Evolutionary conservation across 1,140 invertebrate species (phyloP).

Genomic region (Drosophila willistoni): DNA sequence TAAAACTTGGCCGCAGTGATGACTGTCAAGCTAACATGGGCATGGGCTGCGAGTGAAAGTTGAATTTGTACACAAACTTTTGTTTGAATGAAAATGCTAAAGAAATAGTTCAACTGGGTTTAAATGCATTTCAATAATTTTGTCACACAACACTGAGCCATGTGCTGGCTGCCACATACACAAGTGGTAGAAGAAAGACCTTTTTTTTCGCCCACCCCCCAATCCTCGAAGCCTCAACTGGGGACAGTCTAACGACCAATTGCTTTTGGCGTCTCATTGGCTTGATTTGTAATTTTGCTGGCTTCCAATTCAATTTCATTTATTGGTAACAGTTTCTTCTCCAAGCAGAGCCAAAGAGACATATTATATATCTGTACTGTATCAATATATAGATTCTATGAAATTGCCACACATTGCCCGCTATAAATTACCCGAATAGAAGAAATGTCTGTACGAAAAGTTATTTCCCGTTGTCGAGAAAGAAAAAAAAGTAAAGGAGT

Average conservation of each 20-base stretch:
- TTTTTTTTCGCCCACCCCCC: background rate
- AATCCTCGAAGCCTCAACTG: background rate
- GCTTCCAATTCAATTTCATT: conserved; percentile 28
- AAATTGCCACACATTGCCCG: conserved; percentile 24
- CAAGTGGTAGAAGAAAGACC: background rate
- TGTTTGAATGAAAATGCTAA: background rate
- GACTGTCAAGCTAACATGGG: background rate
- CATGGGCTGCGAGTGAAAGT: background rate
- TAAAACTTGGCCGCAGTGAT: conserved; percentile 1
- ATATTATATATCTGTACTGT: background rate
- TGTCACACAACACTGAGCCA: background rate
- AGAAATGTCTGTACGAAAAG: conserved; percentile 15
- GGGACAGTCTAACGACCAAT: conserved; percentile 25
- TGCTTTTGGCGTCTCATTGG: conserved; percentile 52
- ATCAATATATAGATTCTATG: conserved; percentile 10
- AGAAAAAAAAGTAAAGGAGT: conserved; percentile 2
- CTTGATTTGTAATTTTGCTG: conserved; percentile 47
- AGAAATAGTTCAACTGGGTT: background rate
- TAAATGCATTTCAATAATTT: background rate
- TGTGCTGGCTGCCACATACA: background rate
- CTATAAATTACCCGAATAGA: conserved; percentile 38
- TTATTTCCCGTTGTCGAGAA: background rate
- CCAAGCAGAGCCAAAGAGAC: background rate
- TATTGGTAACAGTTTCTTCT: conserved; percentile 9
- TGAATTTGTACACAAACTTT: background rate